Conservation (phyloP, 1,140 invertebrate genomes). For the Platorchestia sp. region DNA sequence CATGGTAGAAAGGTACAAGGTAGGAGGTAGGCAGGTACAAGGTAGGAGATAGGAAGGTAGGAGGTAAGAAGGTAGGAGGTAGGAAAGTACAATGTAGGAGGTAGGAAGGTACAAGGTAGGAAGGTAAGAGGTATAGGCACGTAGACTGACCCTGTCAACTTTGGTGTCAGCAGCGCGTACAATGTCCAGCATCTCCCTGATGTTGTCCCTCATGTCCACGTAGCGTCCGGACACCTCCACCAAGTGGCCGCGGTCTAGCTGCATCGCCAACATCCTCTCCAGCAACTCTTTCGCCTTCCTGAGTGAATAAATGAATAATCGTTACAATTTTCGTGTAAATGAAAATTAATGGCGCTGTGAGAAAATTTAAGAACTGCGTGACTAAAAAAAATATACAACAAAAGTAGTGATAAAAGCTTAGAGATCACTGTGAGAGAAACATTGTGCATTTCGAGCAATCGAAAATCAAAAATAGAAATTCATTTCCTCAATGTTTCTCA, state of each 20-base stretch:
- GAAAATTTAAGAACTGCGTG: no score
- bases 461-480: no score
- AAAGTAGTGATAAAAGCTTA: neutral
- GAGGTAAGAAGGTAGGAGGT: no score
- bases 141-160: constrained; percentile 65
- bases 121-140: neutral
- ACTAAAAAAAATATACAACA: no score
- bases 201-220: constrained; percentile 60
- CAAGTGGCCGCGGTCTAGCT: constrained; percentile 44
- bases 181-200: constrained; percentile 67
- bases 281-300: constrained; percentile 61
- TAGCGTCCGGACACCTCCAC: constrained; percentile 45
- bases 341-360: no score
- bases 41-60: no score
- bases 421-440: neutral
- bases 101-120: no score
- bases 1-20: no score
- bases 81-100: no score
- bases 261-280: constrained; percentile 61
- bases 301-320: neutral
- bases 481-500: no score
- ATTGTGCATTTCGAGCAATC: no score
- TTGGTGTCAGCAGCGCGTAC: constrained; percentile 66
- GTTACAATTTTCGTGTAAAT: neutral
- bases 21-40: no score